Evolutionary conservation across 2,113 vertebrate genomes (phyloP), one percentile per base, ranked within the genome.

Genomic region (Benitochromis conjunctus): DNA sequence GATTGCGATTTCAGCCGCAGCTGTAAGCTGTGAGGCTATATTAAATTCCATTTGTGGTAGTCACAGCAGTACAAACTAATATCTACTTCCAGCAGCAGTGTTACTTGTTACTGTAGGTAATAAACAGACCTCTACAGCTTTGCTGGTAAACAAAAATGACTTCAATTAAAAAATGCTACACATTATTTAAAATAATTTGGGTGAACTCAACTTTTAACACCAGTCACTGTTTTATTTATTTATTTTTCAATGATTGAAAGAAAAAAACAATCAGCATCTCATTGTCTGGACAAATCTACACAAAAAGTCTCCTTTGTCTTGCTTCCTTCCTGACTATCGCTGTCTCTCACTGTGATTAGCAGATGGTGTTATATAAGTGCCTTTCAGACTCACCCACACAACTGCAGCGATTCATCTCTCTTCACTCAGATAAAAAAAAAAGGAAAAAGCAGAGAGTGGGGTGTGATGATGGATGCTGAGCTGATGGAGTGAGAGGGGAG

Each of bases 301-400:
- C 38, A 53, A 66, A 88, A 36, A 18, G 16, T 24, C 51, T 34
- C 18, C 12, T 43, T 21, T 62, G 2, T 81, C 14, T 36, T 1
- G 18, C 9, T 79, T 9, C 64, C 8, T 31, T 62, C 60, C n/a
- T 55, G 36, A 19, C 38, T 80, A 9, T 85, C 9, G 57, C 38
- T 74, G 76, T 69, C 55, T 82, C 80, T 74, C 81, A 57, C 79
- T 89, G 77, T 88, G 92, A 92, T 92, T 88, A 92, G 82, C 79
- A 86, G 81, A 90, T 91, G 81, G 62, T 84, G 77, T 91, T 94
- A 89, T 84, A 71, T 92, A 90, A 88, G 86, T 60, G 66, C 81
- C 88, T 76, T 71, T 91, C 83, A 93, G 87, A 79, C 86, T 94
- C 90, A 88, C 87, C 89, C 88, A 91, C 89, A 88, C 85, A 81